phyloP scores from a whole-genome alignment of 2,113 vertebrate genomes.

The Meleagris gallopavo region DNA sequence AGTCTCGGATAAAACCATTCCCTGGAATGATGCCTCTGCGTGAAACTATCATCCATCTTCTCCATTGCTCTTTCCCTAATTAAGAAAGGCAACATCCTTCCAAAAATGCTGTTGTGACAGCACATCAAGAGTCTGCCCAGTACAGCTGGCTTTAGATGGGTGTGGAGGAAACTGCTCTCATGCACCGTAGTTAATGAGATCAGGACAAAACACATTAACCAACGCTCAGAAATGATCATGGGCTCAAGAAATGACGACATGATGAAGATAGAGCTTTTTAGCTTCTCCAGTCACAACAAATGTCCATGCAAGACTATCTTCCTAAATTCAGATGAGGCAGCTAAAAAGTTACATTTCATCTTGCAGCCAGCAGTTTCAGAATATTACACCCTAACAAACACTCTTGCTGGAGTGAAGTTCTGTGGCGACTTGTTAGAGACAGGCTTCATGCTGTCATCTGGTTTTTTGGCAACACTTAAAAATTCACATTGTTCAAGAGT shows the following conservation, averaged over 20 bases:
- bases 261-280: background rate
- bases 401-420: background rate
- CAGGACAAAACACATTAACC: background rate
- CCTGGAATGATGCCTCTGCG: background rate
- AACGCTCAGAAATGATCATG: background rate
- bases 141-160: no score
- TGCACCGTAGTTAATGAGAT: no score
- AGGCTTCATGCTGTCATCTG: background rate
- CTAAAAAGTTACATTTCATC: background rate
- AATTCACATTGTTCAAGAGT: background rate
- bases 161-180: no score
- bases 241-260: background rate
- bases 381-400: background rate
- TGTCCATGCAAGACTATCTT: background rate
- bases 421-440: background rate
- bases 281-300: background rate
- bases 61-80: background rate
- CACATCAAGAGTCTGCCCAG: no score
- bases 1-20: conserved; percentile 1
- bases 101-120: background rate
- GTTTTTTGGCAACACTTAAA: background rate
- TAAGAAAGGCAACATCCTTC: background rate
- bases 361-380: background rate
- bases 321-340: background rate
- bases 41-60: background rate